These are phyloP conservation scores for Oplegnathus fasciatus DNA, from an alignment of 2,113 vertebrate genomes.

Conservation along the genomic window DNA sequence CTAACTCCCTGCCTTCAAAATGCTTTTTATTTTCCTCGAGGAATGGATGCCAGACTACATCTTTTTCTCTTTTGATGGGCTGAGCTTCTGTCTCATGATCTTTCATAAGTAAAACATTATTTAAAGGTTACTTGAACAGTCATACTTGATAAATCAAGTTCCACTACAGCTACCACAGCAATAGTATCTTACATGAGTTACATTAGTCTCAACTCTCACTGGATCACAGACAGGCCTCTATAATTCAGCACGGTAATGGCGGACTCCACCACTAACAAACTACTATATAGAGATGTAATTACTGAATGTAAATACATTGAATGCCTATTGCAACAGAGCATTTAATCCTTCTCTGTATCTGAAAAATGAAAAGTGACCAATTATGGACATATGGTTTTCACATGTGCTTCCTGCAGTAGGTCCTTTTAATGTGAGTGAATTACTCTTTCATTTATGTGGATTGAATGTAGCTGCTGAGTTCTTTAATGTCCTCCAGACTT, in stretches of 20 bases:
- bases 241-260: too few relatives aligned
- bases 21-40: background rate
- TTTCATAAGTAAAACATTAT: background rate
- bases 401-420: background rate
- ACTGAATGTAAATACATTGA: too few relatives aligned
- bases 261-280: too few relatives aligned
- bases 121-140: constrained; percentile 14
- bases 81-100: constrained; percentile 20
- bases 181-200: background rate
- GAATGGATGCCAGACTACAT: constrained; percentile 13
- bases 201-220: background rate
- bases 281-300: too few relatives aligned
- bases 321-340: background rate
- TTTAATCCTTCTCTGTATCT: background rate
- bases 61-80: constrained; percentile 25
- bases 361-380: background rate
- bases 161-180: background rate
- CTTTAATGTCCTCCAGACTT: background rate
- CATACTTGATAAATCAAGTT: constrained; percentile 17
- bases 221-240: background rate
- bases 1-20: constrained; percentile 6
- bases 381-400: background rate
- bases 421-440: background rate
- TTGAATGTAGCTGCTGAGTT: background rate
- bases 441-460: background rate